These are phyloP conservation scores for Bombus waltoni DNA, from an alignment of 1,140 invertebrate genomes.

Conservation along the genomic window DNA sequence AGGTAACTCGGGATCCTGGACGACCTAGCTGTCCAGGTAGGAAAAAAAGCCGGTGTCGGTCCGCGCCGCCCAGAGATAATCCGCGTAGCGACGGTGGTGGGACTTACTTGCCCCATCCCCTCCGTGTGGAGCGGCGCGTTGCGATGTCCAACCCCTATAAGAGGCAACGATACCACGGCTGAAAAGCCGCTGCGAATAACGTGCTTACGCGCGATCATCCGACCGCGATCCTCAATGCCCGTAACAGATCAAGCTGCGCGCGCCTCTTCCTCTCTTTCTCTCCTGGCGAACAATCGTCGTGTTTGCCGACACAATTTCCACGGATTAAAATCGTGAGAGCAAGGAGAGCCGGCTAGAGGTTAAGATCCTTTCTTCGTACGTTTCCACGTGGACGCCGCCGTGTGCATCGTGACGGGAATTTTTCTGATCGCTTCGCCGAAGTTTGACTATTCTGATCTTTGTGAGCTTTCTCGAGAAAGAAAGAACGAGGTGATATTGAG, in stretches of 20 bases:
- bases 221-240: conserved; percentile 75
- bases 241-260: conserved; percentile 67
- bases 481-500: no score
- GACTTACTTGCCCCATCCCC: conserved; percentile 55
- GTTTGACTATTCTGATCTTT: not conserved
- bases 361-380: conserved; percentile 8
- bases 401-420: not conserved
- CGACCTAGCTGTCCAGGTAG: conserved; percentile 53
- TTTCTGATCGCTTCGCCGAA: not conserved
- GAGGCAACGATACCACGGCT: conserved; percentile 74
- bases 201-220: conserved; percentile 81
- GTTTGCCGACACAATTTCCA: conserved; percentile 81
- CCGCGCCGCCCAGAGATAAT: conserved; percentile 52
- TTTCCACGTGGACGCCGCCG: conserved; percentile 39
- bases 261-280: conserved; percentile 9
- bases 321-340: conserved; percentile 67
- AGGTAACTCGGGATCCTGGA: conserved; percentile 32
- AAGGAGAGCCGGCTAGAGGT: not conserved
- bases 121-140: not conserved
- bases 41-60: conserved; percentile 22
- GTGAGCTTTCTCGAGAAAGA: not conserved
- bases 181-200: conserved; percentile 81
- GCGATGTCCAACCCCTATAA: conserved; percentile 60
- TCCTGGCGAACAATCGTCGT: conserved; percentile 72
- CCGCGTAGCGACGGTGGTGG: conserved; percentile 49